These are phyloP conservation scores for Sapayoa aenigma DNA, from an alignment of 2,113 vertebrate genomes.

Conservation along the genomic window DNA sequence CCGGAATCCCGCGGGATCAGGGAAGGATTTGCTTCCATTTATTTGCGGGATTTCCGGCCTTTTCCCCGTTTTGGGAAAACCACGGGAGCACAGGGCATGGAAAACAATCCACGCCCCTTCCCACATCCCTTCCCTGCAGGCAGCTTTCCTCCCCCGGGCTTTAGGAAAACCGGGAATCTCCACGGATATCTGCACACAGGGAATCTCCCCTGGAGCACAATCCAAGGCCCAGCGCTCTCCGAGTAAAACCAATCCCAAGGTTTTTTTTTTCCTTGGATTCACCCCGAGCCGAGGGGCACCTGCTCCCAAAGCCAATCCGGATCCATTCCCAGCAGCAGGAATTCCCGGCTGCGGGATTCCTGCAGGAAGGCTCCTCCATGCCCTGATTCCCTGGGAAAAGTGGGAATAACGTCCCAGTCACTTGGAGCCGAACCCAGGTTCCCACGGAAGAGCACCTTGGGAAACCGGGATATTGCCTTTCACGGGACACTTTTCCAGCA, in stretches of 20 bases:
- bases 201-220: not conserved
- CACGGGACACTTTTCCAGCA: not conserved
- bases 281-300: not conserved
- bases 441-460: not conserved
- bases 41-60: not conserved
- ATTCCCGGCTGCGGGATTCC: not conserved
- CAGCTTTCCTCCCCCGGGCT: not conserved
- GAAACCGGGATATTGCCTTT: not conserved
- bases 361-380: too few relatives aligned
- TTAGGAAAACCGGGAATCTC: not conserved
- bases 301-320: constrained; percentile 1
- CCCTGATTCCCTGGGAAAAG: too few relatives aligned
- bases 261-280: not conserved
- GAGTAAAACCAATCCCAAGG: not conserved
- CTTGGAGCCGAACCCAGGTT: not conserved
- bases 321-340: not conserved
- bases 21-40: too few relatives aligned
- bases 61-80: not conserved
- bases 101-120: not conserved
- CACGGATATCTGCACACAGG: rapidly evolving
- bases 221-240: not conserved
- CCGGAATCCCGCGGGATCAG: not conserved
- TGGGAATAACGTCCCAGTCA: too few relatives aligned
- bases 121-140: not conserved
- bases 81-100: rapidly evolving